Evolutionary conservation across 2,888 invertebrate genomes (phyloP).

Genomic region (Notocelia uddmanniana): DNA sequence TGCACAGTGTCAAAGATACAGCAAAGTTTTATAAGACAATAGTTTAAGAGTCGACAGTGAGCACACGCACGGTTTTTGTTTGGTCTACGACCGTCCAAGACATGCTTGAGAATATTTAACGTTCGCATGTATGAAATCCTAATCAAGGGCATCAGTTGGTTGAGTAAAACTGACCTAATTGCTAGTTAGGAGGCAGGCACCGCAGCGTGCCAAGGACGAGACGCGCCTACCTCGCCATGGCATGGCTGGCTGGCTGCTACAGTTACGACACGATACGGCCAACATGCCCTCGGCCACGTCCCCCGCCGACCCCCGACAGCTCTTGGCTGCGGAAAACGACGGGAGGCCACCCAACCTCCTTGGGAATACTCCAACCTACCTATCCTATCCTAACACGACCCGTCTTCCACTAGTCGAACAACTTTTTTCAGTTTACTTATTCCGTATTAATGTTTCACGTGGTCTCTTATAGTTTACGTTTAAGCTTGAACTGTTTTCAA

Average conservation of each 20-base stretch:
- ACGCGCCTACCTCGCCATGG: constrained; percentile 36
- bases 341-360: constrained; percentile 69
- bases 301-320: constrained; percentile 47
- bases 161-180: constrained; percentile 46
- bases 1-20: neutral
- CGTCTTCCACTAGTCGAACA: constrained; percentile 31
- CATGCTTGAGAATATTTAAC: constrained; percentile 11
- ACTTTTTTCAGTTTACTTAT: constrained; percentile 34
- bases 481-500: neutral
- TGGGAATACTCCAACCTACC: constrained; percentile 54
- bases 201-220: constrained; percentile 42
- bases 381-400: constrained; percentile 44
- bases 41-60: neutral
- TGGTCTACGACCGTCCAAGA: neutral
- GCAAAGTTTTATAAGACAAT: neutral
- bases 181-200: constrained; percentile 23
- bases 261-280: constrained; percentile 50
- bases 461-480: neutral
- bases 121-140: constrained; percentile 22
- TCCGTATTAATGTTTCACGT: constrained; percentile 19
- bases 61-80: constrained; percentile 4
- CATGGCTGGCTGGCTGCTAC: constrained; percentile 46
- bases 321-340: constrained; percentile 50
- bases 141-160: constrained; percentile 29
- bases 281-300: constrained; percentile 48